phyloP scores from a whole-genome alignment of 2,113 vertebrate genomes.

The Regulus satrapa region DNA sequence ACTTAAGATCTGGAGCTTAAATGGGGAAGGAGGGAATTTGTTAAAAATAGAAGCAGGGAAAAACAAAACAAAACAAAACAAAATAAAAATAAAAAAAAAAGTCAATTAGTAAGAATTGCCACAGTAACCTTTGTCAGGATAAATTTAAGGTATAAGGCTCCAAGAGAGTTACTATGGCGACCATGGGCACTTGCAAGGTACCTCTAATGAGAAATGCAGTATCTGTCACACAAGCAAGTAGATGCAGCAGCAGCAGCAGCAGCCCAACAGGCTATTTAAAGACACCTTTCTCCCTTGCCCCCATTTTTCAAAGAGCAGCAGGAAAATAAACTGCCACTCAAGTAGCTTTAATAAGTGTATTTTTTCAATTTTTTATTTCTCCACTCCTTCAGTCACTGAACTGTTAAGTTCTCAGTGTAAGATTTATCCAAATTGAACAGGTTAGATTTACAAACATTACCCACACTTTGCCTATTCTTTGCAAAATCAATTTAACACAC shows the following conservation, averaged over 20 bases:
- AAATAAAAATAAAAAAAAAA: not conserved
- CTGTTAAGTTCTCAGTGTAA: not conserved
- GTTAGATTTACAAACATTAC: not conserved
- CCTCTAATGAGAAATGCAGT: conserved; percentile 65
- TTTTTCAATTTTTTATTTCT: not conserved
- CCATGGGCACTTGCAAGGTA: conserved; percentile 42
- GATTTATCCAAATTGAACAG: not conserved
- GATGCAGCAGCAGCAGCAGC: conserved; percentile 3
- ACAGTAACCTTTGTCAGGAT: conserved; percentile 68
- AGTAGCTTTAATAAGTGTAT: not conserved
- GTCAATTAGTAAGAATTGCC: conserved; percentile 61
- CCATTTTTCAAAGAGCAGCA: not conserved
- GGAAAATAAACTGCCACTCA: not conserved
- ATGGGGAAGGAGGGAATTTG: not conserved
- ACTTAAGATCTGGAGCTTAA: conserved; percentile 5
- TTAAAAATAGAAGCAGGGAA: conserved; percentile 50
- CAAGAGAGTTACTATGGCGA: conserved; percentile 65
- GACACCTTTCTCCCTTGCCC: not conserved
- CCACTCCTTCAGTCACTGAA: not conserved
- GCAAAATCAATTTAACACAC: not conserved
- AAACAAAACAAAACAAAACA: not conserved
- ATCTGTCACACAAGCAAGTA: conserved; percentile 40
- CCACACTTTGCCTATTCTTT: not conserved
- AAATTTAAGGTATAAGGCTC: conserved; percentile 62
- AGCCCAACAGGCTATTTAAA: conserved; percentile 48